Conservation (phyloP, 2,888 invertebrate species). For the Athripsodes cinereus region DNA sequence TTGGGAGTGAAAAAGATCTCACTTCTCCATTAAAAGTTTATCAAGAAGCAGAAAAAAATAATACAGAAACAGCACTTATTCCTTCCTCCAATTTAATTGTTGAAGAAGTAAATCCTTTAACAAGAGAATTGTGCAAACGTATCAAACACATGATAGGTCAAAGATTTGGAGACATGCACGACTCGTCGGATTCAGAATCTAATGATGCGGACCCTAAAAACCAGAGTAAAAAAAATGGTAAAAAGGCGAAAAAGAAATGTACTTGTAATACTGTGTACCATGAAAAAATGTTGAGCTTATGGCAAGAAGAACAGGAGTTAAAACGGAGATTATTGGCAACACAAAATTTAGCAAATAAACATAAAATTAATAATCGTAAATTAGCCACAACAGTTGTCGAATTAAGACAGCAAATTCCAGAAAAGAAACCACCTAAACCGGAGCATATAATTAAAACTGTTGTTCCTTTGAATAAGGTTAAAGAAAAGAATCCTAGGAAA, state of each 20-base stretch:
- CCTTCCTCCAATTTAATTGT: too few species aligned
- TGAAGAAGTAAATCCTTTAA: not conserved
- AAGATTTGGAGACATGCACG: not conserved
- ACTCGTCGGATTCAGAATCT: not conserved
- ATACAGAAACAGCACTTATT: too few species aligned
- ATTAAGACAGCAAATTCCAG: not conserved
- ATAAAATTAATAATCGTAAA: not conserved
- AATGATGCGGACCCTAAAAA: not conserved
- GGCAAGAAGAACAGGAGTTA: not conserved
- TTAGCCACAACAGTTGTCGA: not conserved
- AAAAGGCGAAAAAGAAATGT: not conserved
- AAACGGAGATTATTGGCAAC: not conserved
- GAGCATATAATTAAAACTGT: not conserved
- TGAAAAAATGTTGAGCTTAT: not conserved
- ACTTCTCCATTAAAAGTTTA: too few species aligned
- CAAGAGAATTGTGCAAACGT: not conserved
- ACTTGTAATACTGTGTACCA: not conserved
- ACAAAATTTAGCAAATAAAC: not conserved
- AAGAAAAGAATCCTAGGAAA: not conserved
- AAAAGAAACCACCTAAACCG: not conserved
- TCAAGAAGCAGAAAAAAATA: too few species aligned
- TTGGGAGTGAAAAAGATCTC: too few species aligned
- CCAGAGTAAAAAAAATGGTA: not conserved
- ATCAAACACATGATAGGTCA: not conserved
- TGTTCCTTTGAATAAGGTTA: not conserved